A percentile compares a stretch with the other conserved stretches of the same genome.
Conservation (phyloP, 2,113 vertebrate genomes). For the Myrmecophaga tridactyla region DNA sequence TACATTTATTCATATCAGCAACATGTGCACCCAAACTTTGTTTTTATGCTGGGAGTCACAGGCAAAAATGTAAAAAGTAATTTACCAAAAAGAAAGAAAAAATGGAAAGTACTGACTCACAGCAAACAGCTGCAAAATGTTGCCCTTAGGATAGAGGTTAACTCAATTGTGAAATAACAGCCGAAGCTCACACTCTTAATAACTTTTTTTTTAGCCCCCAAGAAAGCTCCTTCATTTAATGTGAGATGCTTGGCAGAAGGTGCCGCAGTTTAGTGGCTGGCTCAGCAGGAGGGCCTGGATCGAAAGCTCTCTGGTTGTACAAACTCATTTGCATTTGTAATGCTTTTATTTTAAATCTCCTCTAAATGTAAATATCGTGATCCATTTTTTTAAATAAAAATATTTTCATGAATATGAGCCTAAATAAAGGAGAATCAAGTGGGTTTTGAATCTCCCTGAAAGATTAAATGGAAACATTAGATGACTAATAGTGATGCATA, state of each 20-base stretch:
- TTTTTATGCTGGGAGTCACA: slow-evolving; percentile 43
- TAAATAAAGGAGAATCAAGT: background rate
- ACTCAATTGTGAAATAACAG: slow-evolving; percentile 71
- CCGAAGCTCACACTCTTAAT: slow-evolving; percentile 59
- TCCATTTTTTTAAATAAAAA: slow-evolving; percentile 21
- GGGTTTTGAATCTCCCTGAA: background rate
- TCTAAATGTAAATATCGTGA: slow-evolving; percentile 60
- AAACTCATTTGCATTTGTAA: slow-evolving; percentile 65
- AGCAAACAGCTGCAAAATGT: slow-evolving; percentile 72
- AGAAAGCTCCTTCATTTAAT: slow-evolving; percentile 61
- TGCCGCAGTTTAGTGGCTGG: slow-evolving; percentile 41
- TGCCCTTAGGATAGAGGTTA: slow-evolving; percentile 70
- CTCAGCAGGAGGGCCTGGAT: slow-evolving; percentile 28
- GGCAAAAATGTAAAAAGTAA: slow-evolving; percentile 64
- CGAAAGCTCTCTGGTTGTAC: slow-evolving; percentile 55
- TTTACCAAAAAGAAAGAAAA: slow-evolving; percentile 39
- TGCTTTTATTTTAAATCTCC: slow-evolving; percentile 68
- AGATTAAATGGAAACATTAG: background rate
- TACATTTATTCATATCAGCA: slow-evolving; percentile 30
- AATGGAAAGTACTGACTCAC: slow-evolving; percentile 48
- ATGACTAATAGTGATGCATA: background rate
- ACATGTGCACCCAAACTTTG: background rate
- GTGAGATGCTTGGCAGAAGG: slow-evolving; percentile 67
- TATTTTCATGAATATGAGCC: background rate
- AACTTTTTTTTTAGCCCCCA: slow-evolving; percentile 63